These are phyloP conservation scores for Drosophila repletoides DNA, from an alignment of 1,140 invertebrate genomes.

Conservation along the genomic window DNA sequence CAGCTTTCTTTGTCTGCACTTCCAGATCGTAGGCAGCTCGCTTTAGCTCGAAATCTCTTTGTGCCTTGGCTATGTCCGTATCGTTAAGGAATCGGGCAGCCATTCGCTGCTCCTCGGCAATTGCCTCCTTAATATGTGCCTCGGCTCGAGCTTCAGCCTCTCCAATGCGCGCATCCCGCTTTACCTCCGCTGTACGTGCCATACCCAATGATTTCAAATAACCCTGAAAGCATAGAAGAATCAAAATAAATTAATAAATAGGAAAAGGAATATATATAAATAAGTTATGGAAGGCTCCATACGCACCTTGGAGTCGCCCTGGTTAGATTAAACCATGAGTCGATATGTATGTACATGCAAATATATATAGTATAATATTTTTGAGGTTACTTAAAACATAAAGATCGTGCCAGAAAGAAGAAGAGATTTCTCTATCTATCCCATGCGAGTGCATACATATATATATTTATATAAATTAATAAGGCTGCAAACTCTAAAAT, in stretches of 20 bases:
- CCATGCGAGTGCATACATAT: no score
- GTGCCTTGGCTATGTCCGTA: constrained; percentile 97
- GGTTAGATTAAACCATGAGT: constrained; percentile 45
- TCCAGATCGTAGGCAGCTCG: constrained; percentile 98
- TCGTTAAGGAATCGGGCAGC: constrained; percentile 95
- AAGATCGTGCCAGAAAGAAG: constrained; percentile 7
- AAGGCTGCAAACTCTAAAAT: no score
- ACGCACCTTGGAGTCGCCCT: constrained; percentile 84
- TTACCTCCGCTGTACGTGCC: constrained; percentile 98
- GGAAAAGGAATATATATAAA: no score
- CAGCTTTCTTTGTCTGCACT: constrained; percentile 96
- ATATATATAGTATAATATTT: constrained; percentile 58
- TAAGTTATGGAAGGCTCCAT: constrained; percentile 28
- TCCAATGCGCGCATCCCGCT: constrained; percentile 97
- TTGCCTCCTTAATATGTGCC: constrained; percentile 95
- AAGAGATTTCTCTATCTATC: no score
- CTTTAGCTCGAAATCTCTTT: constrained; percentile 97
- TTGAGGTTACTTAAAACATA: constrained; percentile 31
- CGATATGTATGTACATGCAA: constrained; percentile 69
- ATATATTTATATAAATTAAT: no score
- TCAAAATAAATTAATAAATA: no score
- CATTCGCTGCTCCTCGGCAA: constrained; percentile 98
- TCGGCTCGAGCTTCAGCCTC: constrained; percentile 96
- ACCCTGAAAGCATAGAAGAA: constrained; percentile 85
- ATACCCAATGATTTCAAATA: constrained; percentile 97